phyloP scores from a whole-genome alignment of 1,140 invertebrate genomes.

The Anadara kagoshimensis region DNA sequence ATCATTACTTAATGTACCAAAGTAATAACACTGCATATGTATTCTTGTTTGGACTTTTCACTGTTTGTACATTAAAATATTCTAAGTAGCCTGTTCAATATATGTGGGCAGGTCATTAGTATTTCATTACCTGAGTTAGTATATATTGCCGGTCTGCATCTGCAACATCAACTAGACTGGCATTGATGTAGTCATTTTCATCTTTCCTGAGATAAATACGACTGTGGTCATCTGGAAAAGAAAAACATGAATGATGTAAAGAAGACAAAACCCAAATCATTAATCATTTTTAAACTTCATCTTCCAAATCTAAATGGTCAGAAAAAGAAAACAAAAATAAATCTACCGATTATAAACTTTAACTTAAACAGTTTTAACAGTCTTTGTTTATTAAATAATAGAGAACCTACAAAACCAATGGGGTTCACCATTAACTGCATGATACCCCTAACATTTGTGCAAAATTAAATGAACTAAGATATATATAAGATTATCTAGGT shows the following conservation, averaged over 20 bases:
- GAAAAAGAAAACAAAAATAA: too few species aligned
- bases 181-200: slow-evolving; percentile 93
- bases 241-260: too few species aligned
- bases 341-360: too few species aligned
- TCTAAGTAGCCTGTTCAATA: background rate
- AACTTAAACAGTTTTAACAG: too few species aligned
- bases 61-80: background rate
- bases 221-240: slow-evolving; percentile 82
- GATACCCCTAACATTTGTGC: too few species aligned
- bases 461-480: too few species aligned
- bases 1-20: background rate
- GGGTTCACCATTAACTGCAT: too few species aligned
- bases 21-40: background rate
- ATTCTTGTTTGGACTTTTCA: background rate
- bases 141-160: slow-evolving; percentile 90
- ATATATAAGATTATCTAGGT: too few species aligned
- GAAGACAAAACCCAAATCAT: slow-evolving; percentile 74
- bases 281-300: too few species aligned
- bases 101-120: background rate
- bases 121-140: slow-evolving; percentile 76
- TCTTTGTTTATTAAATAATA: too few species aligned
- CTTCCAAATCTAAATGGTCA: too few species aligned
- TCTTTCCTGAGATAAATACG: slow-evolving; percentile 85
- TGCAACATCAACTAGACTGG: slow-evolving; percentile 89
- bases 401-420: too few species aligned